Evolutionary conservation across 2,888 invertebrate species (phyloP).

Genomic region (Erebia ligea): DNA sequence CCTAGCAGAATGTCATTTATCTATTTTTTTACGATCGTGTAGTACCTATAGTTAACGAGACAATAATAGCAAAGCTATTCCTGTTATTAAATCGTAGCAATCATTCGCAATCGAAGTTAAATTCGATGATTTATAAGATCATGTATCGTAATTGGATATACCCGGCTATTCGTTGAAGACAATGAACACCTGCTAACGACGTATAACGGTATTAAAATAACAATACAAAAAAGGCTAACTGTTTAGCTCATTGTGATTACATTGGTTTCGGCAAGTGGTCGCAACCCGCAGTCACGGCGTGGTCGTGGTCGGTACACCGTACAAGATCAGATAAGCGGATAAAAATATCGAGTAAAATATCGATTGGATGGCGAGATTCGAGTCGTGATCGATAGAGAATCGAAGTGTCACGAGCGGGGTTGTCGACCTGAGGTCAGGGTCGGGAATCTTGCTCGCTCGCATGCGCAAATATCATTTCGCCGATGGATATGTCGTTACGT

Average conservation of each 20-base stretch:
- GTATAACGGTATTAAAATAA: conserved; percentile 67
- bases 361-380: conserved; percentile 69
- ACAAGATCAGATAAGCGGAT: conserved; percentile 71
- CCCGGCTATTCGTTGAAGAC: conserved; percentile 36
- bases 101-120: conserved; percentile 22
- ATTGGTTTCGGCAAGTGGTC: conserved; percentile 66
- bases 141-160: conserved; percentile 42
- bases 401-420: conserved; percentile 81
- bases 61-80: conserved; percentile 4
- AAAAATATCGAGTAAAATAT: conserved; percentile 68
- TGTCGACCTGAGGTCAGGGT: conserved; percentile 78
- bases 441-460: conserved; percentile 66
- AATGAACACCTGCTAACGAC: conserved; percentile 66
- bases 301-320: conserved; percentile 49
- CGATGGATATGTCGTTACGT: conserved; percentile 73
- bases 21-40: not conserved
- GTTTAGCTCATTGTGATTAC: conserved; percentile 62
- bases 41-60: not conserved
- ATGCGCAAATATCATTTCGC: conserved; percentile 68
- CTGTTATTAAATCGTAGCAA: conserved; percentile 18
- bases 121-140: conserved; percentile 28
- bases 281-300: conserved; percentile 68
- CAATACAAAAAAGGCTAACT: conserved; percentile 70
- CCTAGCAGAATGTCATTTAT: not conserved
- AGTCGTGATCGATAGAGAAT: conserved; percentile 82